Evolutionary conservation across 2,797 vertebrate species (phyloP), one percentile per base, ranked within the genome.

Genomic region (Phoebastria nigripes): DNA sequence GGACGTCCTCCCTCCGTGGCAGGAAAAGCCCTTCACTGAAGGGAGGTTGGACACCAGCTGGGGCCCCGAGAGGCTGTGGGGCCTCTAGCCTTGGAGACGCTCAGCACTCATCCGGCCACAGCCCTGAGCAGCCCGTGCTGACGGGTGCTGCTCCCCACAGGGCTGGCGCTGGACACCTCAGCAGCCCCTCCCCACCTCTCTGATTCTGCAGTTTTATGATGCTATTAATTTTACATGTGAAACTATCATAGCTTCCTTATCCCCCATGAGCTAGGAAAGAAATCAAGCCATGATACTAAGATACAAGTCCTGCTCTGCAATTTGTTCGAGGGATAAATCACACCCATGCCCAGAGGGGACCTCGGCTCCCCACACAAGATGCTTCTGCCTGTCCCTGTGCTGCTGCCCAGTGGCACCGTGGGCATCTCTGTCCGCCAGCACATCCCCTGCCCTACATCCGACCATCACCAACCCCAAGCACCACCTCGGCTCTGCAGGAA

Each of bases 131-230:
- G 56, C 44, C 28, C 1, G 1, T 14, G 42, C 20, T 37, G 55
- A 59, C 0, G 2, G 54, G 15, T 14, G 3, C n/a, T 5, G 33
- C 42, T 47, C 26, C n/a, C 26, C 14, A 5, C n/a, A 18, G 20
- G 9, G 25, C 33, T 37, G 42, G 55, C 9, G 3, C 55, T 18
- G 55, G 33, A 35, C 20, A 6, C 42, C 18, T 35, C 12, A 2
- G 33, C 11, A 0, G 10, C 33, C 54, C 26, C 42, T 37, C 41
- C 25, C 41, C 42, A 3, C n/a, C 55, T 29, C 42, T 47, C 42
- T 4, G 0, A 31, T 24, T 19, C 55, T 31, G 28, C 1, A 0
- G 20, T 8, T 39, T 61, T 22, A 31, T 31, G 28, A 18, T 15
- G 44, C 21, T 49, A 15, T 37, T 37, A 18, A 39, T 31, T 37